Conservation (phyloP, 2,113 vertebrate species). For the Diphyllodes magnificus region DNA sequence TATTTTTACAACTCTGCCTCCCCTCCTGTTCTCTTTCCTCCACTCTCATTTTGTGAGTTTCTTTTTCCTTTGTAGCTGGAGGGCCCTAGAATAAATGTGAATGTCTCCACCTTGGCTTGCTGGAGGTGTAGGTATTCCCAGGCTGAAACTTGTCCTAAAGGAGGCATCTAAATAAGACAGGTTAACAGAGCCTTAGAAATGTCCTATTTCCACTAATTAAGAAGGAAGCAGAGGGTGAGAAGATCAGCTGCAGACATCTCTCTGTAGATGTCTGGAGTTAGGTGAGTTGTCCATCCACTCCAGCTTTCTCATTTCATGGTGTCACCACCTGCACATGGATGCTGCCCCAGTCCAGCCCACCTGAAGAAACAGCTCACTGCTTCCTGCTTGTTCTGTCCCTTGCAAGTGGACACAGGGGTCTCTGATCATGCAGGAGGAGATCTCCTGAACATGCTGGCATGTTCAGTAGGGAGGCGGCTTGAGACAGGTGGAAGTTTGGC, state of each 20-base stretch:
- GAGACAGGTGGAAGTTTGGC: background rate
- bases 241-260: background rate
- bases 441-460: background rate
- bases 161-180: background rate
- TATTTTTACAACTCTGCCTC: background rate
- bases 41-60: background rate
- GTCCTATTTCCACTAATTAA: background rate
- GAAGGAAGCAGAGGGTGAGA: background rate
- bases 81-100: background rate
- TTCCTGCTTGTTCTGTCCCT: background rate
- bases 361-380: background rate
- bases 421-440: background rate
- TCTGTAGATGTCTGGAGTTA: background rate
- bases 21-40: background rate
- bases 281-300: background rate
- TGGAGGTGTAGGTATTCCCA: background rate
- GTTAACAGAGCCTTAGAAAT: background rate
- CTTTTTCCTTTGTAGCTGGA: background rate
- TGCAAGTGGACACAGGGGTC: background rate
- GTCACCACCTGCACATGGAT: accelerated
- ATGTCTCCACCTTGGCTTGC: background rate
- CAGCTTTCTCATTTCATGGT: background rate
- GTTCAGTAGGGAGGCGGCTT: background rate
- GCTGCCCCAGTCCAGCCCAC: background rate
- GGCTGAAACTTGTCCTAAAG: background rate